Evolutionary conservation across 2,797 vertebrate genomes (phyloP), one percentile per base, ranked within the genome.

Genomic region (Catostomus latipinnis): DNA sequence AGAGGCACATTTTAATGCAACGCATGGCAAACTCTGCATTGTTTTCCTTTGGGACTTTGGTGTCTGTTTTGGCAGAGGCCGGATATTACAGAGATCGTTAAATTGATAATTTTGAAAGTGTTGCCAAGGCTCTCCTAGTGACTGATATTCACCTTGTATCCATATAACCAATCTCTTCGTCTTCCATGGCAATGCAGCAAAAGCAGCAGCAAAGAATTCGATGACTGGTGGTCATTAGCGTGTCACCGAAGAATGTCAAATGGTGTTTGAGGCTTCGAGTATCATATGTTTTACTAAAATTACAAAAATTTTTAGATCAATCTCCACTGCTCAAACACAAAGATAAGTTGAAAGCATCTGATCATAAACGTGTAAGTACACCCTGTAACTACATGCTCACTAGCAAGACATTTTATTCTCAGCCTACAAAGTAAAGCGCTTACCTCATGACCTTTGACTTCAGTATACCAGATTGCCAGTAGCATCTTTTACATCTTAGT

Each of bases 221-320:
- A 46, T 83, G 81, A 56, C 75, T 76, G 71, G 68, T 76, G 66
- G 78, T 69, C 78, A 82, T 86, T 75, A 52, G 74, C 45, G 68
- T 61, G 45, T 83, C 83, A 78, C 66, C 75, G 80, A 63, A 74
- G 65, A 82, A 75, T 68, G 81, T 66, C 54, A 69, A 63, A 70
- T 69, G 56, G 56, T 4, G 34, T 34, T 34, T 34, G 2, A 34
- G 34, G 34, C 12, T 11, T 62, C 62, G 66, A 79, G 58, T 60
- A 67, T 61, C 52, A 66, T 65, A 14, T n/a, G 69, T 83, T 57
- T 75, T 6, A 67, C 53, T 53, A 76, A 60, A 78, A 48, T 76
- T 16, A 78, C 80, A 83, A 10, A 43, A 14, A 81, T 72, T 71
- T 65, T 18, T 56, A 16, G 61, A 52, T 68, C 4, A 6, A 43